Base-by-base conservation (phyloP, 2,888 invertebrate species). In the Charanyca ferruginea region DNA sequence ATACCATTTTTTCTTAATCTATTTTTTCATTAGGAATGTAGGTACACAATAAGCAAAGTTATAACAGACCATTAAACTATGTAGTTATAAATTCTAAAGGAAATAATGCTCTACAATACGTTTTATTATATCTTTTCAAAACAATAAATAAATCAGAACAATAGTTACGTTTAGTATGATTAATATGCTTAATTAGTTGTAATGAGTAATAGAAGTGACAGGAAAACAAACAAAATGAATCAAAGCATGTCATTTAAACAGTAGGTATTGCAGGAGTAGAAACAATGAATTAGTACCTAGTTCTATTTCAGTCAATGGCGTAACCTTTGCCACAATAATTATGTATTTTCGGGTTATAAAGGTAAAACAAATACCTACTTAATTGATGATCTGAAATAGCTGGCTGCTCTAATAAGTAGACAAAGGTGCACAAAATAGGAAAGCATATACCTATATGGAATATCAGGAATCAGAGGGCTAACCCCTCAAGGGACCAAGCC, bases 201-300 rank as follows among this genome's bases (percentile, higher is more conserved):
- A 73, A 67, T 79, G 73, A 77, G 58, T 69, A 66, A 81, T 72
- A 75, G 6, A 51, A 60, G 45, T 44, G 42, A 28, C 68, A 76
- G 71, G 66, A 81, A 75, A 78, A 81, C 45, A 81, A 79, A 74
- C 66, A 74, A 35, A 67, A 58, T 67, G 59, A 80, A 72, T 68
- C 79, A 66, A 66, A 23, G n/a, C 47, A 55, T 49, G 45, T 51
- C 57, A 48, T 66, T 66, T 45, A 52, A 52, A 23, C 16, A 35
- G 57, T n/a, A n/a, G n/a, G n/a, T 45, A 38, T 35, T 49, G 16
- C 32, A 48, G 35, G n/a, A 38, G 8, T 23, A 28, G 28, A 38
- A 51, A 13, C n/a, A 18, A 60, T 52, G 45, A 63, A 68, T 63
- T 68, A 22, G 38, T 67, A n/a, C n/a, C n/a, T n/a, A 23, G 20